Evolutionary conservation across 2,797 vertebrate species (phyloP).

Genomic region (Margarornis squamiger): DNA sequence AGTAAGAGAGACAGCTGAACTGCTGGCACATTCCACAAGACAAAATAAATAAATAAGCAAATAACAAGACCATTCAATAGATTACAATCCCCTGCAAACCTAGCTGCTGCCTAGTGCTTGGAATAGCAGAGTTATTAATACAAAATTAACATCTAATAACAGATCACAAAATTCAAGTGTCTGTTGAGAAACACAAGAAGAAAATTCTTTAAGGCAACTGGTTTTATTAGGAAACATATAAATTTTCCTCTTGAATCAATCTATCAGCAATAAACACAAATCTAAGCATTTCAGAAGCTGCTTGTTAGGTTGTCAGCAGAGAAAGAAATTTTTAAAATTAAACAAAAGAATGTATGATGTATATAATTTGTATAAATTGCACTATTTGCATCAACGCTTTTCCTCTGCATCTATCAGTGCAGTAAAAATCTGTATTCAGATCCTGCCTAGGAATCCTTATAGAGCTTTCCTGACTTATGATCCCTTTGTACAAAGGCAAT

Average conservation of each 20-base stretch:
- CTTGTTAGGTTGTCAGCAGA: not conserved
- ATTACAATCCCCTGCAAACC: not conserved
- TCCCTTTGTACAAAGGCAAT: not conserved
- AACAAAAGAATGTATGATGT: not conserved
- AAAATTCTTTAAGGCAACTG: not conserved
- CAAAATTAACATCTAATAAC: not conserved
- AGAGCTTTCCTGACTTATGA: not conserved
- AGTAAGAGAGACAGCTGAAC: slow-evolving; percentile 5
- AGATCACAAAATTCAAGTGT: not conserved
- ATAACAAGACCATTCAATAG: not conserved
- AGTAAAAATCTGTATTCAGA: not conserved
- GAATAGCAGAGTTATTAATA: not conserved
- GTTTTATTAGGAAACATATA: not conserved
- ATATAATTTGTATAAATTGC: not conserved
- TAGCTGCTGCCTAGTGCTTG: not conserved
- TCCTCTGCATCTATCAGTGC: not conserved
- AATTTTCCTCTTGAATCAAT: not conserved
- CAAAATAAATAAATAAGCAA: slow-evolving; percentile 2
- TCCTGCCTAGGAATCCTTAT: not conserved
- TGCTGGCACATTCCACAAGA: not conserved
- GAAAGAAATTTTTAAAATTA: not conserved
- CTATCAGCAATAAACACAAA: not conserved
- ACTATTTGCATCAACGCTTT: not conserved
- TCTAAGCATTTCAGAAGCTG: not conserved
- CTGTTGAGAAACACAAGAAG: not conserved